phyloP scores from a whole-genome alignment of 2,113 vertebrate genomes.

The Chlamydotis undulata region DNA sequence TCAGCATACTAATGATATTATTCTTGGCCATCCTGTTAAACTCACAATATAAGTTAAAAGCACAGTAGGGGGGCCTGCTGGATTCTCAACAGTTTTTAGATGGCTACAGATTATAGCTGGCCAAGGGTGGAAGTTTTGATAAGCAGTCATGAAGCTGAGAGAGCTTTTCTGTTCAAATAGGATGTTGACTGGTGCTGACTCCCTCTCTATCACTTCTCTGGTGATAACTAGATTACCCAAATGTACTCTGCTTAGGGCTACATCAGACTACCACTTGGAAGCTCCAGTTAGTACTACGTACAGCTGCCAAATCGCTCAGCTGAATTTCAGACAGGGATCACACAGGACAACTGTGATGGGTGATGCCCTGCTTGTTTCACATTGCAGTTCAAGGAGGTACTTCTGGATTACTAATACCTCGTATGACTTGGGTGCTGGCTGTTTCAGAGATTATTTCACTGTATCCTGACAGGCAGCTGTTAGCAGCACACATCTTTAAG shows the following conservation, averaged over 20 bases:
- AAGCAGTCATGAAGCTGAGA: constrained; percentile 23
- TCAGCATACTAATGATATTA: constrained; percentile 38
- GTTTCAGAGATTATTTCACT: neutral
- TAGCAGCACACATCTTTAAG: neutral
- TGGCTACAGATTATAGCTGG: constrained; percentile 10
- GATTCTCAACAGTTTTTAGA: constrained; percentile 31
- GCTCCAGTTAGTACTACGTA: neutral
- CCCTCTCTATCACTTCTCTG: neutral
- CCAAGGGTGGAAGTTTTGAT: constrained; percentile 31
- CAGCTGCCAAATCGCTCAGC: constrained; percentile 8
- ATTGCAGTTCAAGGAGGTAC: neutral
- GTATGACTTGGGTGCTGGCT: neutral
- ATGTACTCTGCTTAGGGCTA: neutral
- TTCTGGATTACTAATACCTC: constrained; percentile 3
- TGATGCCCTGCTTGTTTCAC: neutral
- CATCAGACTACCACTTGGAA: neutral
- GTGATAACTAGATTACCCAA: constrained; percentile 27
- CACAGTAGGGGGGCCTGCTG: constrained; percentile 8
- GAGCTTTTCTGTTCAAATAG: constrained; percentile 34
- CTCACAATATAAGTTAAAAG: constrained; percentile 7
- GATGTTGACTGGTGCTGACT: constrained; percentile 5
- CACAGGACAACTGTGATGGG: neutral
- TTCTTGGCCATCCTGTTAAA: constrained; percentile 57
- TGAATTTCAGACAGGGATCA: constrained; percentile 19
- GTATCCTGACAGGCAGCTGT: neutral